Base-by-base conservation (phyloP, 92 coral and sea anemone species). In the Montipora capitata region DNA sequence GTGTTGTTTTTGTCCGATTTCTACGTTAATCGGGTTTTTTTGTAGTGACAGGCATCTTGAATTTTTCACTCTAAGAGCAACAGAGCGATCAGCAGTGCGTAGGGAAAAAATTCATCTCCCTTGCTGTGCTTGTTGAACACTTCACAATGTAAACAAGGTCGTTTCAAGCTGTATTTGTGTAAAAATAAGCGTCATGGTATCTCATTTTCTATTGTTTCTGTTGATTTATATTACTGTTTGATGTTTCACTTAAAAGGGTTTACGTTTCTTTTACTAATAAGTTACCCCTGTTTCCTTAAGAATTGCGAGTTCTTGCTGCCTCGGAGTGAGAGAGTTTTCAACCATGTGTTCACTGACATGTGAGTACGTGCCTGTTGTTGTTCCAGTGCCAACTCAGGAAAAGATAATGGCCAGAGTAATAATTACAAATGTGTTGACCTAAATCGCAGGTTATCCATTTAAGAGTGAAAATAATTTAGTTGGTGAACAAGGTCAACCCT, bases 81-180 rank as follows among this genome's bases (percentile, higher is more conserved):
- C 52, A 48, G 52, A 48, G 52, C 52, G 35, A 27, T 27, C 35
- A 27, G 40, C 3, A 63, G 40, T 4, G 8, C 40, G 51, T 57
- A 68, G 54, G 52, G 68, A 51, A 45, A 10, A 68, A 81, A 80
- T 3, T 12, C 7, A 8, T 2, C 20, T 6, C 69, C 65, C 85
- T 51, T 40, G 77, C 85, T 81, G 85, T 40, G 67, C 7, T 2
- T 69, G 85, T 81, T 81, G 68, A 44, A 40, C 67, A 69, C 39
- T 49, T 8, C 56, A 38, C 4, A 69, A 68, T 49, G 49, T 10
- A n/a, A 39, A n/a, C 58, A 45, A 45, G 6, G 66, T 14, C 10
- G 4, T 56, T 7, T 68, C 5, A 38, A 39, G 17, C 8, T 63
- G 17, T 63, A 3, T 16, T 63, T 62, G 27, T 18, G 38, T 63